phyloP scores from a whole-genome alignment of 2,113 vertebrate genomes.

The Tichodroma muraria region DNA sequence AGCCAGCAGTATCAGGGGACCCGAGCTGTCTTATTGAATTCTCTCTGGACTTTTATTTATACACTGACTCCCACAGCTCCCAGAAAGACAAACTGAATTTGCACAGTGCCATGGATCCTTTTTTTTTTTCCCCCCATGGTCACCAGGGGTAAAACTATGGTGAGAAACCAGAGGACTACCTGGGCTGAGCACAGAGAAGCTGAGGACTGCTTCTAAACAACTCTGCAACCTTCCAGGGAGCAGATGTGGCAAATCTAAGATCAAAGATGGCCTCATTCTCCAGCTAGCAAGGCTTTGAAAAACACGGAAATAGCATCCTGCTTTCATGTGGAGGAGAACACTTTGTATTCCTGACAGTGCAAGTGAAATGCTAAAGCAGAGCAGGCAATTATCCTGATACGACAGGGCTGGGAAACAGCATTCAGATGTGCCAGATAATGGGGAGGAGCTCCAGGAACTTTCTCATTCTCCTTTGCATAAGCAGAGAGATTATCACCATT shows the following conservation, averaged over 20 bases:
- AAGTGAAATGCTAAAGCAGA: slow-evolving; percentile 2
- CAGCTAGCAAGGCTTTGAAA: slow-evolving; percentile 15
- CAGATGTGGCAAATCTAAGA: slow-evolving; percentile 13
- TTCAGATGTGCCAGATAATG: not conserved
- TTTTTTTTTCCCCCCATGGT: not conserved
- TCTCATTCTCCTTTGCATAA: slow-evolving; percentile 8
- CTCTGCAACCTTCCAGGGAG: not conserved
- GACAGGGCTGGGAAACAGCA: not conserved
- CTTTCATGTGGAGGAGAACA: slow-evolving; percentile 12
- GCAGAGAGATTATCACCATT: slow-evolving; percentile 5
- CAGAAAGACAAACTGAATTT: not conserved
- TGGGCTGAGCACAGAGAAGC: not conserved
- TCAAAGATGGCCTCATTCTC: slow-evolving; percentile 37
- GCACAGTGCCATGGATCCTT: not conserved
- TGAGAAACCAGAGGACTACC: not conserved
- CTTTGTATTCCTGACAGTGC: slow-evolving; percentile 40
- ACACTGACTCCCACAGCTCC: not conserved
- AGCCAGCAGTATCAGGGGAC: not conserved
- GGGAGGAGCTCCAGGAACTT: slow-evolving; percentile 24
- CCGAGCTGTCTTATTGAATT: not conserved
- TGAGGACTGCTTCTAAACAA: not conserved
- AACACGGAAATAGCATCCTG: not conserved
- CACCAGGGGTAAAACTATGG: not conserved
- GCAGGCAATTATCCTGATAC: slow-evolving; percentile 11
- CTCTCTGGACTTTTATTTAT: not conserved